A percentile compares a stretch with the other conserved stretches of the same genome.
Evolutionary conservation across 2,113 vertebrate genomes (phyloP).

Genomic region (Spea multiplicata): DNA sequence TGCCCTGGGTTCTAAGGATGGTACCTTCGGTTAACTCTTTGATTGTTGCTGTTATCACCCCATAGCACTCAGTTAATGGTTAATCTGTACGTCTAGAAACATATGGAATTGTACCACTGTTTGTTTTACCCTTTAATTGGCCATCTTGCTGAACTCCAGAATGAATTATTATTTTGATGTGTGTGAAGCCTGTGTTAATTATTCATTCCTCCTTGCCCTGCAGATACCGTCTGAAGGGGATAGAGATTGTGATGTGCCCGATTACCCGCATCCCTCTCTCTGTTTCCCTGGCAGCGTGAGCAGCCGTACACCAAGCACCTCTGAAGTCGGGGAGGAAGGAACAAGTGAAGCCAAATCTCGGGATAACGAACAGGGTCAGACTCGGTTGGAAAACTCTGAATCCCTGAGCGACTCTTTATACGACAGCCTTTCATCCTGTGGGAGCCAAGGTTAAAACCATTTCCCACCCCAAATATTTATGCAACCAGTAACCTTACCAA

Average conservation of each 20-base stretch:
- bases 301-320: conserved; percentile 74
- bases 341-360: conserved; percentile 72
- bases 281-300: conserved; percentile 68
- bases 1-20: no score
- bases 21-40: neutral
- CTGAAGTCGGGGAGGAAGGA: conserved; percentile 82
- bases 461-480: conserved; percentile 3
- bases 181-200: no score
- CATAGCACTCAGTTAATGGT: no score
- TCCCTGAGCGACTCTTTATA: conserved; percentile 93
- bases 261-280: conserved; percentile 65
- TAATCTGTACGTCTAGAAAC: no score
- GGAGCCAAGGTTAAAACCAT: conserved; percentile 84
- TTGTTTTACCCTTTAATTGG: no score
- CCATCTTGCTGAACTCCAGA: no score
- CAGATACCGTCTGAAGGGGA: conserved; percentile 41
- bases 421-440: conserved; percentile 91
- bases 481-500: conserved; percentile 7
- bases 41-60: neutral
- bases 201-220: neutral
- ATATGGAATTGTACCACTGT: no score
- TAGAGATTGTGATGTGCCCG: conserved; percentile 46
- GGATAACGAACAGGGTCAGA: conserved; percentile 75
- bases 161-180: no score
- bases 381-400: conserved; percentile 85